Evolutionary conservation across 2,888 invertebrate species (phyloP), one percentile per base, ranked within the genome.

Genomic region (Lasioglossum zephyrum): DNA sequence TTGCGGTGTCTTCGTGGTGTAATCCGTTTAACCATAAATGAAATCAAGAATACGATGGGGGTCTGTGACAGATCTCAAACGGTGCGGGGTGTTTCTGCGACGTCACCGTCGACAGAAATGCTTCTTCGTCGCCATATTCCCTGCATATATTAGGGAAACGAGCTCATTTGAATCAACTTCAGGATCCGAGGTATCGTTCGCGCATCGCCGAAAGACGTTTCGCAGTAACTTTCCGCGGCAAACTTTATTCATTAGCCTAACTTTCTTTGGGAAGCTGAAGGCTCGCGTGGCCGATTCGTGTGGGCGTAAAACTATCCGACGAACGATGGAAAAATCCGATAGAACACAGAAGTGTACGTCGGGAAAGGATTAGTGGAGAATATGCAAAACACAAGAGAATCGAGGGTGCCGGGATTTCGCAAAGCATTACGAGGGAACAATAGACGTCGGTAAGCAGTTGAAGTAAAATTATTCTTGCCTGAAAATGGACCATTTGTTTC

Each of bases 61-160:
- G 22, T 60, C 72, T n/a, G 70, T 74, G 73, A 69, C 57, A n/a
- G 77, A 76, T 84, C 31, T 77, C 49, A 31, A 26, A 4, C 49
- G 16, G 18, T 26, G 11, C 9, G 22, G 26, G 16, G 47, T 49
- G 73, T 79, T 87, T 79, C 74, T 72, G 31, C 31, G 39, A 79
- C 72, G 77, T 57, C 69, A 60, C 72, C 13, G 70, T 13, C 70
- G n/a, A 63, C 53, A 60, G 75, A 70, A 84, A 82, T 57, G 81
- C 72, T 36, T 70, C 47, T 36, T 73, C 76, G 53, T 60, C 81
- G 16, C 36, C 36, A 74, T 41, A 74, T 41, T 53, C 81, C 18
- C 31, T 44, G 76, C 86, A 89, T 91, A 78, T 53, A 88, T 90
- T 86, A 87, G 72, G 82, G 53, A 79, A 86, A 89, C 81, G 82